Evolutionary conservation across 2,797 vertebrate species (phyloP), one percentile per base, ranked within the genome.

Genomic region (Otolemur crassicaudatus): DNA sequence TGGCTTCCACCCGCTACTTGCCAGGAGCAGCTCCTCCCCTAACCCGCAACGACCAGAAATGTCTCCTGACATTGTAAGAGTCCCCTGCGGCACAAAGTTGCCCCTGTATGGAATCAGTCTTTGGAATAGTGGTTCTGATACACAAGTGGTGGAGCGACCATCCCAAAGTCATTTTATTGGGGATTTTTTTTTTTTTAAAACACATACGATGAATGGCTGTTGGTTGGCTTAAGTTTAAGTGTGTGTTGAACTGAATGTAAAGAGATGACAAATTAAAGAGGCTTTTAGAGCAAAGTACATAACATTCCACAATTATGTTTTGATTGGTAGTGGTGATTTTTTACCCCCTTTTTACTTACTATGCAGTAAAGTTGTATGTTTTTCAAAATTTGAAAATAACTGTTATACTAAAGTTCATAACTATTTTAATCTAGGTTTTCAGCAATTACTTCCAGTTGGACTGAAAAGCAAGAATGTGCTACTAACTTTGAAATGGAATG

Each of bases 351-450:
- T 89, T 94, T 87, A 93, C 13, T 87, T 95, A 69, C 31, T 87
- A 1, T 79, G 81, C 69, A 17, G 16, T 92, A 84, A 7, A 82
- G 31, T 79, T 92, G 43, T 22, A 10, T 92, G 34, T 63, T 93
- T 95, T 85, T 75, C n/a, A 93, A 49, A 84, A 37, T 53, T 89
- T n/a, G 25, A 86, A 94, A 80, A 63, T 76, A 94, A 82, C 31
- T 89, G 20, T 23, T 65, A 60, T 72, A 75, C 76, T 93, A 85
- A 97, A 93, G 29, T 85, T 95, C 14, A 25, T 61, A 70, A 87
- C 96, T 95, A 65, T 95, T 97, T 94, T 97, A 86, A 61, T 79
- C 46, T 88, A 97, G 96, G 75, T 93, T 94, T 91, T 94, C 75
- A 91, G 67, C 83, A 87, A 90, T 82, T 93, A 84, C 40, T 58